Evolutionary conservation across 2,113 vertebrate genomes (phyloP).

Genomic region (Phoenicopterus ruber): DNA sequence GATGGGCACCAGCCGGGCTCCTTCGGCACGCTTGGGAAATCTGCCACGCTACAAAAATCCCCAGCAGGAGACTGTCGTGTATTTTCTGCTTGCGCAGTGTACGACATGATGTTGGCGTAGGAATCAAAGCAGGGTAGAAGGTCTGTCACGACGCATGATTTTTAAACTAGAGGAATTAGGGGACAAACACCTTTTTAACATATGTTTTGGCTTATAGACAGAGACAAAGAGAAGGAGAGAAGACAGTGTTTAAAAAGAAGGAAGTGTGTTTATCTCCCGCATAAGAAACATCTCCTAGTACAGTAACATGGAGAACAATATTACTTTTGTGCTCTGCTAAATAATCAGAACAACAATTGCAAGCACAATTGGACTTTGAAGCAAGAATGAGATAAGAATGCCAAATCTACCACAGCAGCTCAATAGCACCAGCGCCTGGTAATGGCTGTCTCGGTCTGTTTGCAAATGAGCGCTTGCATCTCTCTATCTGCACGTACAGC

Average conservation of each 20-base stretch:
- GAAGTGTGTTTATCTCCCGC: background rate
- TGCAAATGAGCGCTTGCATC: background rate
- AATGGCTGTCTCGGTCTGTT: background rate
- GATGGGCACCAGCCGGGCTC: background rate
- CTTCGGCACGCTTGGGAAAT: background rate
- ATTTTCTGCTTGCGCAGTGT: background rate
- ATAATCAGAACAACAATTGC: conserved; percentile 13
- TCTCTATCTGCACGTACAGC: background rate
- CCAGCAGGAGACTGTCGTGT: background rate
- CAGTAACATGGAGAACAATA: background rate
- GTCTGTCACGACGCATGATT: background rate
- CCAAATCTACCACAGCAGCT: background rate
- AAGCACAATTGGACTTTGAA: conserved; percentile 28
- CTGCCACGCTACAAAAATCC: background rate
- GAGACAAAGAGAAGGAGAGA: background rate
- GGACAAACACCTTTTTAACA: background rate
- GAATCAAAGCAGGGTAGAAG: background rate
- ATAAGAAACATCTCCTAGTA: background rate
- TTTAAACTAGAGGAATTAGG: background rate
- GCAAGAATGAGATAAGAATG: background rate
- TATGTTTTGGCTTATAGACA: background rate
- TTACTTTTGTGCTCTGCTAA: background rate
- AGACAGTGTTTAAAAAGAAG: background rate
- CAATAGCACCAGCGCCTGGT: background rate
- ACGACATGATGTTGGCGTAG: background rate